Evolutionary conservation across 2,888 invertebrate species (phyloP), one percentile per base, ranked within the genome.

Genomic region (Eupithecia insigniata): DNA sequence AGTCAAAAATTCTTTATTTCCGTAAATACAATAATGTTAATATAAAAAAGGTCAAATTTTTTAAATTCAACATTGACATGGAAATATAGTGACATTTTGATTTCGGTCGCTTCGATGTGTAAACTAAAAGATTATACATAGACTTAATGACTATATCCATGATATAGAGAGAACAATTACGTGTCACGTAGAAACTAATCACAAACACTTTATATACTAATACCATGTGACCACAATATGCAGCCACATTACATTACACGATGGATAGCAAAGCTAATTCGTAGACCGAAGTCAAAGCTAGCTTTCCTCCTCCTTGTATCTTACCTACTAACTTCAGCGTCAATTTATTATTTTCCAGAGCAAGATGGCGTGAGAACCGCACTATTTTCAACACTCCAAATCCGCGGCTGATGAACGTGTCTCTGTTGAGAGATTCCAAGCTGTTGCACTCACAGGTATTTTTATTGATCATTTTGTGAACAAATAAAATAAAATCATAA

Each of bases 301-400:
- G n/a, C 2, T 39, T 39, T 39, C 1, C 4, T 16, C 34, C 8
- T 1, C 34, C 14, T 43, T 43, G 1, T 6, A 1, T 58, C 14
- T 1, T 30, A 18, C 18, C 58, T 28, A 8, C 30, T 18, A 36
- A 43, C 70, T 28, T 10, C 18, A 69, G 34, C 46, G 34, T 62
- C 30, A 67, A 62, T 36, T 65, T 62, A 60, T 58, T 28, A 43
- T 71, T 39, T 95, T 95, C 72, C 95, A 98, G 98, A 89, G 98
- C 98, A 39, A 96, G 98, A 86, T 98, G 98, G 97, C 96, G 97
- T 82, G 98, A 98, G 85, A 98, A 98, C 89, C 96, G 98, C 34
- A 98, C 98, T 46, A 98, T 98, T 84, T 98, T 98, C 95, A 98
- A 98, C 91, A 98, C 98, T 67, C 98, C 98, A 36, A 98, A 98